These are phyloP conservation scores for Octonoba sinensis DNA, from an alignment of 2,888 invertebrate genomes.

Conservation along the genomic window DNA sequence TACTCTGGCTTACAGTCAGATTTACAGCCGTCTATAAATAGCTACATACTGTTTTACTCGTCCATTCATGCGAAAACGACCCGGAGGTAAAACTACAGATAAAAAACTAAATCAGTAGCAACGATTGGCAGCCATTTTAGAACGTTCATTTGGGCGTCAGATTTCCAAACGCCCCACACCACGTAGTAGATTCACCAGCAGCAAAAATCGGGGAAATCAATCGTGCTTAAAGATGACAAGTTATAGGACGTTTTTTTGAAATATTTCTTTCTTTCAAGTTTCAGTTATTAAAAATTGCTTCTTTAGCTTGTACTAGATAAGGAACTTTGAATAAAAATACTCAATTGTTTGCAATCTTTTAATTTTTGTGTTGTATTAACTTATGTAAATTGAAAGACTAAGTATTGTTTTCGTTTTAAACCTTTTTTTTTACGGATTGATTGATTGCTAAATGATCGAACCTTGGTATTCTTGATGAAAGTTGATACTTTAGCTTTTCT, in stretches of 20 bases:
- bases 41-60: conserved; percentile 27
- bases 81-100: not conserved
- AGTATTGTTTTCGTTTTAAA: too few species aligned
- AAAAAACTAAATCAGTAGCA: conserved; percentile 16
- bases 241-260: not conserved
- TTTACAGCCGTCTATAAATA: conserved; percentile 29
- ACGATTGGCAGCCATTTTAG: conserved; percentile 40
- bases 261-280: too few species aligned
- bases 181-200: conserved; percentile 14
- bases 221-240: conserved; percentile 31
- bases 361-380: too few species aligned
- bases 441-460: too few species aligned
- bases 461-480: too few species aligned
- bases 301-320: too few species aligned
- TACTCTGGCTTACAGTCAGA: conserved; percentile 25
- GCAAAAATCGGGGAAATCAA: conserved; percentile 38
- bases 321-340: too few species aligned
- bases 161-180: conserved; percentile 20
- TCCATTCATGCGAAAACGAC: conserved; percentile 49
- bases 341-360: too few species aligned
- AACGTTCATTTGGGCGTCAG: conserved; percentile 43
- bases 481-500: too few species aligned
- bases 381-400: too few species aligned
- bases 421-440: too few species aligned
- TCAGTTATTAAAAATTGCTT: too few species aligned